A percentile compares a stretch with the other conserved stretches of the same genome.
phyloP scores from a whole-genome alignment of 2,888 invertebrate species.

The Melinaea menophilus region DNA sequence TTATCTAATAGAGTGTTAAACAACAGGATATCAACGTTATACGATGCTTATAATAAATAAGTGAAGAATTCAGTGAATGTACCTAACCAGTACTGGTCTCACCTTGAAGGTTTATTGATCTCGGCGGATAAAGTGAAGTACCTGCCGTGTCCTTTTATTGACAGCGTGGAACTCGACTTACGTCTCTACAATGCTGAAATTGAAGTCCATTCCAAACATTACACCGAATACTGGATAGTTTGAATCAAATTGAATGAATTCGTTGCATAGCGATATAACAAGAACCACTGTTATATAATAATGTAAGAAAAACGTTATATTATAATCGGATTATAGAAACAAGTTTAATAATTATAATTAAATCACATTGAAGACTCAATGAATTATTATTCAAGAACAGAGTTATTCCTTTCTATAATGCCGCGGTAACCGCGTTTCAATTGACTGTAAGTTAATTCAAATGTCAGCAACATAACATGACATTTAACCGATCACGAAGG shows the following conservation, averaged over 20 bases:
- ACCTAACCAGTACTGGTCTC: slow-evolving; percentile 21
- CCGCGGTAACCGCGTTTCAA: slow-evolving; percentile 23
- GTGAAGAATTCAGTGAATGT: slow-evolving; percentile 14
- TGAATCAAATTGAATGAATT: no score
- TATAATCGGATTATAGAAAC: not conserved
- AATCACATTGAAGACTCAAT: no score
- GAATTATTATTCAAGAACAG: no score
- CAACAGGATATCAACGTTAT: no score
- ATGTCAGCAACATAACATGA: slow-evolving; percentile 57
- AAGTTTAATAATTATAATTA: no score
- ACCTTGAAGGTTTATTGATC: slow-evolving; percentile 35
- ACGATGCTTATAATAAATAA: slow-evolving; percentile 2
- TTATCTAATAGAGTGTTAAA: no score
- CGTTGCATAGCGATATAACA: no score
- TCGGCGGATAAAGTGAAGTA: slow-evolving; percentile 27
- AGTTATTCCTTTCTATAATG: no score
- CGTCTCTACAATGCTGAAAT: slow-evolving; percentile 18
- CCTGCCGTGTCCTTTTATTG: slow-evolving; percentile 30
- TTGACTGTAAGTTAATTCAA: slow-evolving; percentile 45
- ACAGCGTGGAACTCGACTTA: slow-evolving; percentile 21
- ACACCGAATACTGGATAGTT: not conserved
- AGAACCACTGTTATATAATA: not conserved
- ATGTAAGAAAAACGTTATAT: not conserved
- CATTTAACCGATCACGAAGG: slow-evolving; percentile 59
- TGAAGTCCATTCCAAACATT: not conserved